These are phyloP conservation scores for Hiodon tergisus DNA, from an alignment of 2,113 vertebrate genomes.

Conservation along the genomic window DNA sequence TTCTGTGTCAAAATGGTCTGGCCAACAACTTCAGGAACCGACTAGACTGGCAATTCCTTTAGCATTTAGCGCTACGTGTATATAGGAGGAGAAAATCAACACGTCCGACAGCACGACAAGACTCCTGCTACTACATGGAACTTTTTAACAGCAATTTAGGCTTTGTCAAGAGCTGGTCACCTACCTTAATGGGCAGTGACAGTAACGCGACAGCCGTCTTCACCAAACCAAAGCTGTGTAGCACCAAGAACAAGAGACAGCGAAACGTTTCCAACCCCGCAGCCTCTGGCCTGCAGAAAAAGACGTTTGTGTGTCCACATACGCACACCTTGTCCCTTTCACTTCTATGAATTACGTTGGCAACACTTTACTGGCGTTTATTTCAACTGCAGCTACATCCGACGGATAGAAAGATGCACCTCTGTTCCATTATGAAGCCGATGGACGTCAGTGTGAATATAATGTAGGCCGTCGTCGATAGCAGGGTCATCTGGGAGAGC, in stretches of 20 bases:
- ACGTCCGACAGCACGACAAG: neutral
- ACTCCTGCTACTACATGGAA: neutral
- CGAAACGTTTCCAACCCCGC: slow-evolving; percentile 66
- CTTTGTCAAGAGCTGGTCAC: slow-evolving; percentile 8
- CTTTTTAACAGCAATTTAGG: neutral
- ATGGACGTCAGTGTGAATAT: slow-evolving; percentile 78
- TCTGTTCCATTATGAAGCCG: slow-evolving; percentile 78
- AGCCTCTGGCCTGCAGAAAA: slow-evolving; percentile 59
- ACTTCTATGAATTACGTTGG: neutral
- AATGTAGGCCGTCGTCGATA: slow-evolving; percentile 71
- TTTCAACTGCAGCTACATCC: too few relatives aligned
- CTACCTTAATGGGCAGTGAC: slow-evolving; percentile 68
- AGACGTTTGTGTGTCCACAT: neutral
- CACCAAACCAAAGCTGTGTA: slow-evolving; percentile 51
- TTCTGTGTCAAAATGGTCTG: too few relatives aligned
- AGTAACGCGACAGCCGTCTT: slow-evolving; percentile 50
- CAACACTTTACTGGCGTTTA: neutral
- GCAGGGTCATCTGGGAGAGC: slow-evolving; percentile 63
- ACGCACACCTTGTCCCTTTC: neutral
- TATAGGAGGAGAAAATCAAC: too few relatives aligned
- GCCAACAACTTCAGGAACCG: too few relatives aligned
- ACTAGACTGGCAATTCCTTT: too few relatives aligned
- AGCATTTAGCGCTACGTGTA: too few relatives aligned
- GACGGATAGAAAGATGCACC: slow-evolving; percentile 50
- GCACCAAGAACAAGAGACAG: slow-evolving; percentile 60